A percentile compares a stretch with the other conserved stretches of the same genome.
These are phyloP conservation scores for Lacerta bilineata DNA, from an alignment of 2,797 vertebrate genomes.

Conservation along the genomic window DNA sequence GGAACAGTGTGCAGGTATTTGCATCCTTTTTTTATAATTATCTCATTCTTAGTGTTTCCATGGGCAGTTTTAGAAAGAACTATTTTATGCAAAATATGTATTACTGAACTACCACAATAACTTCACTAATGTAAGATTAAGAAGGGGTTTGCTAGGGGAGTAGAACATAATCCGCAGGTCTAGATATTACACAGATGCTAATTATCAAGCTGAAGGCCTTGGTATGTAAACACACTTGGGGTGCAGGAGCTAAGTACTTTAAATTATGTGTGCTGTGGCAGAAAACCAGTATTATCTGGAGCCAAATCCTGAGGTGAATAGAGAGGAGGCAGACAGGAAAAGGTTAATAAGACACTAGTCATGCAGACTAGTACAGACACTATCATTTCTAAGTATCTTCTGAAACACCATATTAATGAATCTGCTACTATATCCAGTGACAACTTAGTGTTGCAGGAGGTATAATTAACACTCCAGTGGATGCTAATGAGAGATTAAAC, in stretches of 20 bases:
- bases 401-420: conserved; percentile 66
- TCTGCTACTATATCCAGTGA: conserved; percentile 64
- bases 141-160: background rate
- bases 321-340: conserved; percentile 53
- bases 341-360: conserved; percentile 59
- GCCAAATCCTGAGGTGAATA: conserved; percentile 47
- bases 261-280: conserved; percentile 40
- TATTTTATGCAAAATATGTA: background rate
- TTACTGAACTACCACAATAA: background rate
- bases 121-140: background rate
- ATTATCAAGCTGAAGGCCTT: background rate
- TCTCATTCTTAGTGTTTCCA: fast-evolving
- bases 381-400: conserved; percentile 65
- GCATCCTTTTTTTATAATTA: background rate
- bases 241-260: conserved; percentile 14
- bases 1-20: conserved; percentile 93
- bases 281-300: background rate
- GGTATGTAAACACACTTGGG: conserved; percentile 19
- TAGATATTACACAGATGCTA: background rate
- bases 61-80: background rate
- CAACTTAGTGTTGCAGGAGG: conserved; percentile 63
- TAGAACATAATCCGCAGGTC: conserved; percentile 27
- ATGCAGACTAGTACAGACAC: conserved; percentile 65
- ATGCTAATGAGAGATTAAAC: conserved; percentile 67
- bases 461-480: conserved; percentile 62